These are phyloP conservation scores for Nasonia vitripennis DNA, from an alignment of 1,140 invertebrate species.

Conservation along the genomic window DNA sequence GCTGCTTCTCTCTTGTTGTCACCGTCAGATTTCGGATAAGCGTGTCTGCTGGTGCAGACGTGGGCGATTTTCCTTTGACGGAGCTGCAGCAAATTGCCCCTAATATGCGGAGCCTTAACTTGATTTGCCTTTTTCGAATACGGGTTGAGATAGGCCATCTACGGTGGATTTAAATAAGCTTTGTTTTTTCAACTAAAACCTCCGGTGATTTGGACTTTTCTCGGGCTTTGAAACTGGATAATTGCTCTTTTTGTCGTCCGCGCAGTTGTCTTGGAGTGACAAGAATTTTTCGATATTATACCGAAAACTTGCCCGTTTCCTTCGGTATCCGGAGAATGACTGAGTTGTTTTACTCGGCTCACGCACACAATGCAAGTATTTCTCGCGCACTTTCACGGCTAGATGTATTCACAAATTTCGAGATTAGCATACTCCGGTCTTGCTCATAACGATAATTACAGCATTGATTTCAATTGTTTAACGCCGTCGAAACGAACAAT, in stretches of 20 bases:
- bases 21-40: not conserved
- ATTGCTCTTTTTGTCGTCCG: no score
- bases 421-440: not conserved
- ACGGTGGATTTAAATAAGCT: not conserved
- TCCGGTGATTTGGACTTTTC: not conserved
- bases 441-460: slow-evolving; percentile 10
- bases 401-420: no score
- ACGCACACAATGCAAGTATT: slow-evolving; percentile 23
- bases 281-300: no score
- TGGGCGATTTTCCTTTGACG: not conserved
- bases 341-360: not conserved
- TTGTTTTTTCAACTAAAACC: not conserved
- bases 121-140: slow-evolving; percentile 27
- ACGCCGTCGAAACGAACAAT: not conserved
- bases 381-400: not conserved
- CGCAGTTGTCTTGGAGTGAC: no score
- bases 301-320: no score
- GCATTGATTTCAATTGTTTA: slow-evolving; percentile 24
- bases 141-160: no score
- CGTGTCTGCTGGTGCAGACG: not conserved
- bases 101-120: not conserved
- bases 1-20: not conserved
- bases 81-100: no score
- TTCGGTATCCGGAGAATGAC: not conserved
- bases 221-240: no score